phyloP scores from a whole-genome alignment of 1,140 invertebrate genomes.

The Heliconius himera region DNA sequence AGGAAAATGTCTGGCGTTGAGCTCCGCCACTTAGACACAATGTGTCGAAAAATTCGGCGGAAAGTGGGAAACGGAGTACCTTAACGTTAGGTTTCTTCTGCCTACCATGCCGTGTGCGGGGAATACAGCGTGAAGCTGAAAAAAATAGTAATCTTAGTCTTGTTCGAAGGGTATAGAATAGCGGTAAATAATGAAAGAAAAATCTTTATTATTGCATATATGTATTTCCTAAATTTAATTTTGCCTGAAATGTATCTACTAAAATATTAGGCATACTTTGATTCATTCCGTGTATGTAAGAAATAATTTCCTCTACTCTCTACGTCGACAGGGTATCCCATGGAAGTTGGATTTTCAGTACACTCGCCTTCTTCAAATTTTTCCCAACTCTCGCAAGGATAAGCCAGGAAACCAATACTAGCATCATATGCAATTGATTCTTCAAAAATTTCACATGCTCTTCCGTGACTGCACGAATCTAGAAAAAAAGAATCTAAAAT shows the following conservation, averaged over 20 bases:
- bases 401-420: slow-evolving; percentile 80
- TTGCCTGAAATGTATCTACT: background rate
- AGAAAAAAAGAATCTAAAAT: background rate
- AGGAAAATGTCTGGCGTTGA: too few relatives aligned
- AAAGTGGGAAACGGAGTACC: too few relatives aligned
- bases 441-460: slow-evolving; percentile 85
- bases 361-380: slow-evolving; percentile 83
- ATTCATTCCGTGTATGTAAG: slow-evolving; percentile 82
- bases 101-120: too few relatives aligned
- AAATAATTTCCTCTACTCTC: slow-evolving; percentile 84
- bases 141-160: too few relatives aligned
- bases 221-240: background rate
- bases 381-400: slow-evolving; percentile 83
- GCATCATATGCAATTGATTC: slow-evolving; percentile 83
- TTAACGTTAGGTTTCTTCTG: too few relatives aligned
- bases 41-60: too few relatives aligned
- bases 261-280: slow-evolving; percentile 75
- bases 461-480: slow-evolving; percentile 90
- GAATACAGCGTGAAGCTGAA: too few relatives aligned
- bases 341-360: slow-evolving; percentile 68
- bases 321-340: slow-evolving; percentile 83
- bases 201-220: background rate
- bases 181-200: too few relatives aligned
- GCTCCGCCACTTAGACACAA: too few relatives aligned
- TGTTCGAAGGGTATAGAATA: too few relatives aligned